Base-by-base conservation (phyloP, 2,888 invertebrate genomes). In the Trissolcus brochymenae region DNA sequence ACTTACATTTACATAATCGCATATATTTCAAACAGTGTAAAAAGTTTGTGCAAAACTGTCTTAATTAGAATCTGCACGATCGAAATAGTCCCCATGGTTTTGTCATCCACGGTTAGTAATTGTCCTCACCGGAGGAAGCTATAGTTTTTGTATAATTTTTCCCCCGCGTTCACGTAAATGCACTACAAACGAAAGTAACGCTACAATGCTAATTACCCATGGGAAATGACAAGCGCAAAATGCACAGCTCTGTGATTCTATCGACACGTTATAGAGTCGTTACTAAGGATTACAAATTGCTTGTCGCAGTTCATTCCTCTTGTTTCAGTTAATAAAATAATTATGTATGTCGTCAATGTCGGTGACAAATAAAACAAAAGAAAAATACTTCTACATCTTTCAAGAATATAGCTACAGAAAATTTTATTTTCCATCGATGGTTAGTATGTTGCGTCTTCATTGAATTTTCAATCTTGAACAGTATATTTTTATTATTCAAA, bases 201-300 rank as follows among this genome's bases (percentile, higher is more conserved):
- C 51, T 50, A n/a, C 59, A 41, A 55, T 68, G 53, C 41, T 60
- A 61, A 41, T 57, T 51, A 40, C 71, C 70, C 76, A 54, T 56
- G 46, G 71, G 76, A 71, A 71, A 76, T 71, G 65, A 71, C 61
- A 71, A 70, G 66, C 61, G 17, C 46, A 62, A 66, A 71, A 76
- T 46, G 43, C 62, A 72, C 68, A 62, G 67, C 64, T 60, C 79
- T 71, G 70, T 71, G 82, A 82, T 81, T 79, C 76, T 65, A 79
- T 79, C 77, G 67, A 79, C 81, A 71, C 80, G 79, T 84, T 72
- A 79, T 72, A 80, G 80, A 81, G 81, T 80, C 80, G 66, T 75
- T 73, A 75, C 68, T 76, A 78, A 78, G 83, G 84, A 84, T 85
- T 85, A 85, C 84, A 82, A 81, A 76, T 70, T 79, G 78, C 78